These are phyloP conservation scores for Papilio elwesi DNA, from an alignment of 2,888 invertebrate genomes.

Conservation along the genomic window DNA sequence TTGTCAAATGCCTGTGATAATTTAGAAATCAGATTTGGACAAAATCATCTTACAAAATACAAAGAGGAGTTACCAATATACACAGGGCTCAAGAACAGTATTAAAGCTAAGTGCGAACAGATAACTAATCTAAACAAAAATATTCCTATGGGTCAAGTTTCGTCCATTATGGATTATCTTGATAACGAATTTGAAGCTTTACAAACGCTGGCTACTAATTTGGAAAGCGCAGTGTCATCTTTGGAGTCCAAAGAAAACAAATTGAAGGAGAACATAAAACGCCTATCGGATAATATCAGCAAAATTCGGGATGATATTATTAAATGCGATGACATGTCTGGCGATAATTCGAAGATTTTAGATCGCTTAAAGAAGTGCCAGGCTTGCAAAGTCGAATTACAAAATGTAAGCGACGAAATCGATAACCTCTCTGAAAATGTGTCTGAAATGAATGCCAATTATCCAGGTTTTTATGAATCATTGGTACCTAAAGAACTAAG, in stretches of 20 bases:
- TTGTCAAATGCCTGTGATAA: slow-evolving; percentile 90
- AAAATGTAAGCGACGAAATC: slow-evolving; percentile 87
- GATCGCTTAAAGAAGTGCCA: slow-evolving; percentile 91
- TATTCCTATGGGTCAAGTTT: slow-evolving; percentile 87
- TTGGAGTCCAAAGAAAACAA: slow-evolving; percentile 90
- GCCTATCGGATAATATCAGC: slow-evolving; percentile 87
- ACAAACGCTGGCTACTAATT: slow-evolving; percentile 88
- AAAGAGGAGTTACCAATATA: slow-evolving; percentile 93
- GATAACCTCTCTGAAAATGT: slow-evolving; percentile 88
- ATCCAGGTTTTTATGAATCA: slow-evolving; percentile 91
- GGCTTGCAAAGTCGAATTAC: slow-evolving; percentile 88
- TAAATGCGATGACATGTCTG: slow-evolving; percentile 95
- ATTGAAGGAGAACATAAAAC: slow-evolving; percentile 89
- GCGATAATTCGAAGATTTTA: slow-evolving; percentile 92
- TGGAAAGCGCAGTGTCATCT: slow-evolving; percentile 89
- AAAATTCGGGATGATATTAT: slow-evolving; percentile 92
- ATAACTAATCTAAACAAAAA: slow-evolving; percentile 90
- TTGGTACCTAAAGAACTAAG: slow-evolving; percentile 92
- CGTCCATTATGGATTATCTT: slow-evolving; percentile 86
- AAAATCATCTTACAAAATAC: slow-evolving; percentile 91
- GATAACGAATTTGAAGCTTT: slow-evolving; percentile 91
- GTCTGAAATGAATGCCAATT: slow-evolving; percentile 88
- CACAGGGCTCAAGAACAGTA: slow-evolving; percentile 89
- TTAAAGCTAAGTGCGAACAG: slow-evolving; percentile 91
- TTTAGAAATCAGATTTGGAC: slow-evolving; percentile 92